Conservation (phyloP, 2,113 vertebrate genomes). For the Amazona vittata region DNA sequence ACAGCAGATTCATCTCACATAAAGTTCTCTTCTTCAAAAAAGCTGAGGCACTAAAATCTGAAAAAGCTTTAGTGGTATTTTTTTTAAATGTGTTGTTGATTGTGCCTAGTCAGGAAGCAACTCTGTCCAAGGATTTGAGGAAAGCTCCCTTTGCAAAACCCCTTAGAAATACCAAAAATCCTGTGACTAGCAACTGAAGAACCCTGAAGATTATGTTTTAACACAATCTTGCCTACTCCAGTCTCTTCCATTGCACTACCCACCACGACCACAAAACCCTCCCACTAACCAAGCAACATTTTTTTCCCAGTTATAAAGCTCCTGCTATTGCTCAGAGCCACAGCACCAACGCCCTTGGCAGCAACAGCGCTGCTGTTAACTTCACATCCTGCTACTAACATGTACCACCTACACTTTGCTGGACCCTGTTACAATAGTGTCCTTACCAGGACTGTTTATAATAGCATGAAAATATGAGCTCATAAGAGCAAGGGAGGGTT, state of each 20-base stretch:
- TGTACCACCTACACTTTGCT: neutral
- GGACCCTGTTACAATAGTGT: fast-evolving
- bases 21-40: neutral
- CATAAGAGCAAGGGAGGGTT: neutral
- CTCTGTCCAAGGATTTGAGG: neutral
- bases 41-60: neutral
- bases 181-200: neutral
- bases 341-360: fast-evolving
- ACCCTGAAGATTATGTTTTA: neutral
- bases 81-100: fast-evolving
- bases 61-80: neutral
- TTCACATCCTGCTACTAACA: neutral
- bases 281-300: fast-evolving
- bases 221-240: neutral
- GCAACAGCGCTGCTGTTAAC: too few relatives aligned
- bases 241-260: neutral
- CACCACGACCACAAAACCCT: neutral
- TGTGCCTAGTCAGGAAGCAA: neutral
- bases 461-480: neutral
- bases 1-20: neutral
- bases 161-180: neutral
- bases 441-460: neutral
- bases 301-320: neutral
- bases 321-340: neutral
- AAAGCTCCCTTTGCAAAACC: neutral